Evolutionary conservation across 2,888 invertebrate genomes (phyloP).

Genomic region (Melieria picta): DNA sequence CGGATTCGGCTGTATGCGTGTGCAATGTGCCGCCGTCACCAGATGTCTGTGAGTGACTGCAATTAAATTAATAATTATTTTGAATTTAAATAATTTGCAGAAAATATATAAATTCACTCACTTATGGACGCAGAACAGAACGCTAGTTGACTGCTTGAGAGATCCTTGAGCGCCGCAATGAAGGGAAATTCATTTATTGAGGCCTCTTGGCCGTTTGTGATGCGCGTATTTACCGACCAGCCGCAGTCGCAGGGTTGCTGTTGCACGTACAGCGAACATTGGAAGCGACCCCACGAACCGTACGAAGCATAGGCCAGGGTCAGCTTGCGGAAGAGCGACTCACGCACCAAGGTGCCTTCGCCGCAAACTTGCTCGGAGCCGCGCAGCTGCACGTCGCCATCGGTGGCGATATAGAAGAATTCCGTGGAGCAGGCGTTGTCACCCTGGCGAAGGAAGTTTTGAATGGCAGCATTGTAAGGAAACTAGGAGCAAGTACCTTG

Average conservation of each 20-base stretch:
- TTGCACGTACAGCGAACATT: slow-evolving; percentile 46
- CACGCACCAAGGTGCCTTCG: slow-evolving; percentile 47
- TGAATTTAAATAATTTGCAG: not conserved
- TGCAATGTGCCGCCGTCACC: slow-evolving; percentile 70
- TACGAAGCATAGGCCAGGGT: slow-evolving; percentile 57
- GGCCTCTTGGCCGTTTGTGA: slow-evolving; percentile 70
- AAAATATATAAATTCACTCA: slow-evolving; percentile 36
- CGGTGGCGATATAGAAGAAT: slow-evolving; percentile 56
- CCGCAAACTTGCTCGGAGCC: slow-evolving; percentile 59
- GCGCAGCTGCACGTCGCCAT: slow-evolving; percentile 55
- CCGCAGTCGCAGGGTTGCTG: slow-evolving; percentile 60
- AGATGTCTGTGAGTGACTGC: slow-evolving; percentile 61
- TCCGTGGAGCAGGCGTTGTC: slow-evolving; percentile 53
- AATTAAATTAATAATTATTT: not conserved
- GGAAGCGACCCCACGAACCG: slow-evolving; percentile 50
- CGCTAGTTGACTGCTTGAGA: slow-evolving; percentile 37
- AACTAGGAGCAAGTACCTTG: slow-evolving; percentile 38
- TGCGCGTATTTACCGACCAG: slow-evolving; percentile 64
- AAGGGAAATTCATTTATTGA: slow-evolving; percentile 71
- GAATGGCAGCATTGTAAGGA: not conserved
- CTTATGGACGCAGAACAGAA: slow-evolving; percentile 68
- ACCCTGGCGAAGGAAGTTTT: slow-evolving; percentile 33
- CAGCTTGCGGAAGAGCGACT: slow-evolving; percentile 50
- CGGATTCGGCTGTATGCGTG: slow-evolving; percentile 27
- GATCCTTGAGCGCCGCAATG: slow-evolving; percentile 68